Base-by-base conservation (phyloP, 2,888 invertebrate genomes). In the Mesorhabditis sp. region DNA sequence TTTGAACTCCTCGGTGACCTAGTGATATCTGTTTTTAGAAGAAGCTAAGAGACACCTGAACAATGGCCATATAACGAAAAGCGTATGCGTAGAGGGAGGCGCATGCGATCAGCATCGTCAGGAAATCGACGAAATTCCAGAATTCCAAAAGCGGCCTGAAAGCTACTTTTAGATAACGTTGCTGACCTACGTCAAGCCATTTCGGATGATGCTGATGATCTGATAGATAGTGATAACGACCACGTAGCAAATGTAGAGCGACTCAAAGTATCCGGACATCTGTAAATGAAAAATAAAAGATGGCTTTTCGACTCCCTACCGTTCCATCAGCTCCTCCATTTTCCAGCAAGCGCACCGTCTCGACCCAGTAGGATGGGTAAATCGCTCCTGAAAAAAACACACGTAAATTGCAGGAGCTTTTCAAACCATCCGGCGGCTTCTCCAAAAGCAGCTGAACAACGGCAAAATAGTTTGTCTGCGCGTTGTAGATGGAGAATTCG, bases 401-500 rank as follows among this genome's bases (percentile, higher is more conserved):
- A 62, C 43, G 13, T 7, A 43, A 13, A 6, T 43, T 15, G 58
- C 15, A 44, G 67, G 28, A 67, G 41, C 10, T 43, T 65, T 62
- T 43, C 42, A 2, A 61, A 73, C 75, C 69, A 65, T 68, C 69
- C 43, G 66, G 69, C 4, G 78, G 78, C 7, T 71, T 72, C 62
- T 80, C 80, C 4, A 80, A 67, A 0, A 80, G 43, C 10, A 80
- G 64, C 66, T 80, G 79, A 5, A 77, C 72, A 4, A 80, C 79
- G 43, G 76, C 74, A 65, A 79, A 80, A 66, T 79, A 78, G 70
- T 80, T 87, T 62, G 86, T 79, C 75, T 87, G 86, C 5, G 86
- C 84, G 72, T 89, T 89, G 81, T 89, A 89, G 45, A 87, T 86
- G 0, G 89, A 88, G 76, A 89, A 89, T 74, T 89, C 89, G n/a